Percentiles rank a stretch among this genome's conserved stretches.
phyloP scores from a whole-genome alignment of 2,888 invertebrate species.

The Candidula unifasciata region DNA sequence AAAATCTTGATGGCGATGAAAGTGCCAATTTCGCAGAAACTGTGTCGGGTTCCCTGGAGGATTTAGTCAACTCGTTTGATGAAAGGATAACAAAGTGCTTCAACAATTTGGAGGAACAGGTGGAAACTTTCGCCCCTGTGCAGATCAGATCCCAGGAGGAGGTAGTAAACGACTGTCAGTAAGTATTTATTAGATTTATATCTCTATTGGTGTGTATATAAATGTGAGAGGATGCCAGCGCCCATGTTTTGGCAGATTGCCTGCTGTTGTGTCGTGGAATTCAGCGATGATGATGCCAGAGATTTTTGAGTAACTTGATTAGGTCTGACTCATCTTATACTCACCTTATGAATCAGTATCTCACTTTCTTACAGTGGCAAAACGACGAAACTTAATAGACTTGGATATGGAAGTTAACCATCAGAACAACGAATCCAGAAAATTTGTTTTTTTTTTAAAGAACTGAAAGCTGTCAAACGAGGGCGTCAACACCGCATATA shows the following conservation, averaged over 20 bases:
- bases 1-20: slow-evolving; percentile 61
- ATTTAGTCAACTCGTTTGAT: slow-evolving; percentile 98
- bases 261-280: not conserved
- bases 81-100: slow-evolving; percentile 99
- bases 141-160: slow-evolving; percentile 98
- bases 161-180: slow-evolving; percentile 99
- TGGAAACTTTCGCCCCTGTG: slow-evolving; percentile 96
- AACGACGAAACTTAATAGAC: too few species aligned
- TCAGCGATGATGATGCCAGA: too few species aligned
- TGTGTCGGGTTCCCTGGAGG: slow-evolving; percentile 91
- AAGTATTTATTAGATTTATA: slow-evolving; percentile 81
- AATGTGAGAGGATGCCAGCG: not conserved
- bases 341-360: too few species aligned
- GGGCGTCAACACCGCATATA: too few species aligned
- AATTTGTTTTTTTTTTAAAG: too few species aligned
- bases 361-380: too few species aligned
- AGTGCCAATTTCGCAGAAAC: slow-evolving; percentile 86
- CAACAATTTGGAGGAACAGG: slow-evolving; percentile 97
- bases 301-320: too few species aligned
- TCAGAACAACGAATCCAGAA: too few species aligned
- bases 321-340: too few species aligned
- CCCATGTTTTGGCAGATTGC: slow-evolving; percentile 22
- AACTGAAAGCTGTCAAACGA: too few species aligned
- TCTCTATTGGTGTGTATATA: not conserved
- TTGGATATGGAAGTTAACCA: too few species aligned